phyloP scores from a whole-genome alignment of 2,113 vertebrate genomes.

The Fulmarus glacialis region DNA sequence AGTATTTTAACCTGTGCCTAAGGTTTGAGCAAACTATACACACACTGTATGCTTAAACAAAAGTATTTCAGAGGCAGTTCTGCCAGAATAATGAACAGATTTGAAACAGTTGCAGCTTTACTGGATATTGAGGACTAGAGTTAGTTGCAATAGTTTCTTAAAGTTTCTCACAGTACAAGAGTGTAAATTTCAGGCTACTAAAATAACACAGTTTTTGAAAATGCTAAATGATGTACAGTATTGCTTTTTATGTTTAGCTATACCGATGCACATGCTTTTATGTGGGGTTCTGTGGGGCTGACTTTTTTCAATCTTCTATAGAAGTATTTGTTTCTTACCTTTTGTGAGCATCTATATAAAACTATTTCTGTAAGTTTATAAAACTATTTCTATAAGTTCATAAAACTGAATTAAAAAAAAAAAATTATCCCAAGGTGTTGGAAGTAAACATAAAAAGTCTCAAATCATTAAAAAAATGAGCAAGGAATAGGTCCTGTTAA shows the following conservation, averaged over 20 bases:
- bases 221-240: neutral
- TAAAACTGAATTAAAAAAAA: neutral
- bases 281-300: rapidly evolving
- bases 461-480: neutral
- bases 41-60: neutral
- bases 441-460: neutral
- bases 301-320: neutral
- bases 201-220: neutral
- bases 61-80: neutral
- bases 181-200: neutral
- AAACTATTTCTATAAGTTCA: neutral
- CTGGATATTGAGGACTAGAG: neutral
- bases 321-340: neutral
- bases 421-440: neutral
- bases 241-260: neutral
- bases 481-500: neutral
- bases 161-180: neutral
- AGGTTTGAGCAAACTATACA: neutral
- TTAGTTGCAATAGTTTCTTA: neutral
- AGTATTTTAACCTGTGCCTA: neutral
- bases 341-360: neutral
- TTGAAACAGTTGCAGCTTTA: neutral
- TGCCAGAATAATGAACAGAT: neutral
- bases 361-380: neutral
- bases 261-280: neutral